These are phyloP conservation scores for Istiophorus platypterus DNA, from an alignment of 2,113 vertebrate species.

Conservation along the genomic window DNA sequence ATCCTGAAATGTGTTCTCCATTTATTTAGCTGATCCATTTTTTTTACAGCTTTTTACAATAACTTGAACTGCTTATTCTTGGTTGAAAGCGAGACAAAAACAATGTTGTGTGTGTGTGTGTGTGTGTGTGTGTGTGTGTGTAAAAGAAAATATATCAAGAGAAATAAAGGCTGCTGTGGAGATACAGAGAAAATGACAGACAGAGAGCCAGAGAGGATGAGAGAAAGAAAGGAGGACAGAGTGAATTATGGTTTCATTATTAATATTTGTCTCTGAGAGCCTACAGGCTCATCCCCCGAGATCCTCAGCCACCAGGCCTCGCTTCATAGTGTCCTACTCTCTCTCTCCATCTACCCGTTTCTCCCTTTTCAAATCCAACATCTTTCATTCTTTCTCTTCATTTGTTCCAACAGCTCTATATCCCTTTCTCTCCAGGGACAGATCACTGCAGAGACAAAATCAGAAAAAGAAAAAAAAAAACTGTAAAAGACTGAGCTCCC, in stretches of 20 bases:
- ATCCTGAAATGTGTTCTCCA: not conserved
- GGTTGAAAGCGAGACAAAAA: slow-evolving; percentile 1
- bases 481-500: too few relatives aligned
- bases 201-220: slow-evolving; percentile 33
- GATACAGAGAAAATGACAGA: slow-evolving; percentile 43
- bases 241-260: slow-evolving; percentile 78
- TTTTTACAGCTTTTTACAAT: not conserved
- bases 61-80: slow-evolving; percentile 37
- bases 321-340: slow-evolving; percentile 55
- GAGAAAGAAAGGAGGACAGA: slow-evolving; percentile 64
- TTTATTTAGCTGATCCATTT: not conserved
- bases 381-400: slow-evolving; percentile 22
- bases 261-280: slow-evolving; percentile 76
- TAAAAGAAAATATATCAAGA: slow-evolving; percentile 31
- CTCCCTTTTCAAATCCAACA: slow-evolving; percentile 42
- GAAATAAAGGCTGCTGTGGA: slow-evolving; percentile 31
- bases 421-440: slow-evolving; percentile 39
- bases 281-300: slow-evolving; percentile 60
- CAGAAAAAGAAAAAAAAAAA: slow-evolving; percentile 30
- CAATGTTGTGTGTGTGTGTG: slow-evolving; percentile 22
- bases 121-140: slow-evolving; percentile 17
- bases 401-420: slow-evolving; percentile 17
- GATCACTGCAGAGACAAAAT: slow-evolving; percentile 55
- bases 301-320: slow-evolving; percentile 56
- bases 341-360: slow-evolving; percentile 28